Conservation (phyloP, 1,140 invertebrate genomes). For the Trigoniulus corallinus region DNA sequence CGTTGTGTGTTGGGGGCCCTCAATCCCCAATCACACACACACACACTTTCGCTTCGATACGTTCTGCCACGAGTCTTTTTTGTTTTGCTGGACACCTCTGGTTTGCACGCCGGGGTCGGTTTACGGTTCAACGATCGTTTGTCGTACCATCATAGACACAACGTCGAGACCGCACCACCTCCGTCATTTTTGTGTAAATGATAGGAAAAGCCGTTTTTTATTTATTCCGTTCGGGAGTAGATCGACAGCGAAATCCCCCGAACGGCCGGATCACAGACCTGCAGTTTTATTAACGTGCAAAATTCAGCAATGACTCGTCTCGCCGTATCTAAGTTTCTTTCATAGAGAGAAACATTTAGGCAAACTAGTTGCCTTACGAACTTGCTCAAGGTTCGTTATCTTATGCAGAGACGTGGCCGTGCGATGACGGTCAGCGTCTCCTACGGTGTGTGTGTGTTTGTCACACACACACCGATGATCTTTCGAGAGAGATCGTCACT, state of each 20-base stretch:
- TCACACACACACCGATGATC: background rate
- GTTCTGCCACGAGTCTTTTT: too few relatives aligned
- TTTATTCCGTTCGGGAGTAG: background rate
- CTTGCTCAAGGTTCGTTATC: background rate
- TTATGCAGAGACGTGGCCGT: background rate
- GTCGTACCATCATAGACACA: constrained; percentile 24
- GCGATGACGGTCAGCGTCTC: background rate
- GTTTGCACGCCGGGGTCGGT: constrained; percentile 37
- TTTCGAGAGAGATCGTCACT: background rate
- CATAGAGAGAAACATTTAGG: background rate
- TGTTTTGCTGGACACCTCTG: too few relatives aligned
- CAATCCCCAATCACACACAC: constrained; percentile 15
- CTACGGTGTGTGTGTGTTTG: background rate
- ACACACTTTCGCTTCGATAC: too few relatives aligned
- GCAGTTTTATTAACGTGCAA: background rate
- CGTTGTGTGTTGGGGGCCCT: constrained; percentile 8
- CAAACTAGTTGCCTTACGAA: background rate
- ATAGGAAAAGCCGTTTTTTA: background rate
- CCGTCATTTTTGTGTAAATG: constrained; percentile 22
- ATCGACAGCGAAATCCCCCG: background rate
- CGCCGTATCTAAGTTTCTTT: background rate
- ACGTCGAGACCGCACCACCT: too few relatives aligned
- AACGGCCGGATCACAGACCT: background rate
- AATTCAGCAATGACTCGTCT: background rate
- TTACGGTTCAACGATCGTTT: constrained; percentile 32